Evolutionary conservation across 2,113 vertebrate genomes (phyloP).

Genomic region (Paradisaea rubra): DNA sequence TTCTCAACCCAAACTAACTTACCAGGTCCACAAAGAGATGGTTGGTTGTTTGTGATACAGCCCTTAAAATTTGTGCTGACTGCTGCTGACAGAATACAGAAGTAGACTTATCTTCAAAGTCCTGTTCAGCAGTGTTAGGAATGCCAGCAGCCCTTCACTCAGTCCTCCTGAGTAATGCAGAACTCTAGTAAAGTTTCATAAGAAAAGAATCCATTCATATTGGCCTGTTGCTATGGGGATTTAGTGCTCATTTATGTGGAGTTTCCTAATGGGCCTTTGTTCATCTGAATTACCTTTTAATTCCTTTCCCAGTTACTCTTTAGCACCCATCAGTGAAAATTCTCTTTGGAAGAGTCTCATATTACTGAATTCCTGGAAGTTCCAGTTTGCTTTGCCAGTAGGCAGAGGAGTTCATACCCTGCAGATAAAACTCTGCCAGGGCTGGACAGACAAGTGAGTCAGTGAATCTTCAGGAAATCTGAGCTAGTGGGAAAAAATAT

Average conservation of each 20-base stretch:
- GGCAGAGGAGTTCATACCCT: background rate
- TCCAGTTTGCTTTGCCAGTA: background rate
- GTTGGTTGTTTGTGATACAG: background rate
- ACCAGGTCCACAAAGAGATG: background rate
- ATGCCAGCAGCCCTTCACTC: background rate
- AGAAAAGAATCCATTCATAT: conserved; percentile 41
- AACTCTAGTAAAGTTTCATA: background rate
- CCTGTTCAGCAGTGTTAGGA: background rate
- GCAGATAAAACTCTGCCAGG: background rate
- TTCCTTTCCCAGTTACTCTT: conserved; percentile 7
- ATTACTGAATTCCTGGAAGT: conserved; percentile 36
- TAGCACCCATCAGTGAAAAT: conserved; percentile 1
- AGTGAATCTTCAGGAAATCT: background rate
- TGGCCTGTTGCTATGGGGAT: conserved; percentile 16
- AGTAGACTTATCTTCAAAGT: background rate
- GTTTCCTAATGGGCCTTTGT: conserved; percentile 55
- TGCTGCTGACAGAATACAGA: background rate
- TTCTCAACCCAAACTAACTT: background rate
- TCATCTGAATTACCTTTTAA: conserved; percentile 22
- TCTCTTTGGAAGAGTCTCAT: background rate
- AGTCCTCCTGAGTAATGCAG: background rate
- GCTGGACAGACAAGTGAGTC: background rate
- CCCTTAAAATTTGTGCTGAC: background rate
- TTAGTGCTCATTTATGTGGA: conserved; percentile 24
- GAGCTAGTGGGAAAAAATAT: background rate